Evolutionary conservation across 2,113 vertebrate species (phyloP).

Genomic region (Peromyscus leucopus): DNA sequence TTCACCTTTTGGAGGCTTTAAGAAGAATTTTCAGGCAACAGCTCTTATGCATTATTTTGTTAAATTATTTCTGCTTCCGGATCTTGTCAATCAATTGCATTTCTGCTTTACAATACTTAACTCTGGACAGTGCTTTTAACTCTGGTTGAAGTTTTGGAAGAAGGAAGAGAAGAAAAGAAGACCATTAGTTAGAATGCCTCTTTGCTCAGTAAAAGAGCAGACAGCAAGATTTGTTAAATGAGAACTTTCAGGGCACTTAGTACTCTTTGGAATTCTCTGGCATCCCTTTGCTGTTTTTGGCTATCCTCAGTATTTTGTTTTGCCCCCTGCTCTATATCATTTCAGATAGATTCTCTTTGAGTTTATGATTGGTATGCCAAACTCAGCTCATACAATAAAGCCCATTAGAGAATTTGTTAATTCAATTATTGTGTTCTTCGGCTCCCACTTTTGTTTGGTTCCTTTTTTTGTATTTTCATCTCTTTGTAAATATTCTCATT

Average conservation of each 20-base stretch:
- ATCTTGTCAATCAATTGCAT: neutral
- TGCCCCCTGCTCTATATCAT: neutral
- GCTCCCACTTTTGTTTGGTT: neutral
- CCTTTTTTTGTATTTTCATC: neutral
- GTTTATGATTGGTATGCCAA: neutral
- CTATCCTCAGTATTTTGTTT: neutral
- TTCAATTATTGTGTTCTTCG: neutral
- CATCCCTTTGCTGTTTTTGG: neutral
- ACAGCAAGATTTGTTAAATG: neutral
- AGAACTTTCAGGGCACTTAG: neutral
- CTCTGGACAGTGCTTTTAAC: neutral
- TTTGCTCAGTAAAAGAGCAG: neutral
- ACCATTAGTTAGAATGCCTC: neutral
- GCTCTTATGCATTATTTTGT: neutral
- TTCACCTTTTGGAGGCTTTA: conserved; percentile 2
- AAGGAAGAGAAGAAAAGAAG: neutral
- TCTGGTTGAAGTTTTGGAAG: conserved; percentile 15
- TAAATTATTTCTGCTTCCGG: conserved; percentile 45
- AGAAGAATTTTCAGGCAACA: neutral
- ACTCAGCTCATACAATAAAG: neutral
- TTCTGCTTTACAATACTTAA: neutral
- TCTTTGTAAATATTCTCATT: neutral
- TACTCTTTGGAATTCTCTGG: neutral
- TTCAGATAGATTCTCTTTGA: neutral
- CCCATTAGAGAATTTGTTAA: neutral